Percentiles rank a stretch among this genome's conserved stretches.
These are phyloP conservation scores for Tetrao urogallus DNA, from an alignment of 2,113 vertebrate genomes.

Conservation along the genomic window DNA sequence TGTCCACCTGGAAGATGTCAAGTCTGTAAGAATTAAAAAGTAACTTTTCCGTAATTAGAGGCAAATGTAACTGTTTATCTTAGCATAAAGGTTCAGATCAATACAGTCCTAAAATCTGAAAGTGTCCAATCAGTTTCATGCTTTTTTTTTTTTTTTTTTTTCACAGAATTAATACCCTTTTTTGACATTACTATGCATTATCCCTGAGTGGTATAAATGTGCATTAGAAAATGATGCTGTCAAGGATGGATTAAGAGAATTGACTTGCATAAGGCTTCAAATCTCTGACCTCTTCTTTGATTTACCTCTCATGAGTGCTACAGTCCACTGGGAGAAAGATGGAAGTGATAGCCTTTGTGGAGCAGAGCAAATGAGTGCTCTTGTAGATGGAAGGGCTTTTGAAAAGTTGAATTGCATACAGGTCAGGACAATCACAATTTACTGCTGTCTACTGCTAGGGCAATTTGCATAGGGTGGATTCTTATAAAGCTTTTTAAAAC, in stretches of 20 bases:
- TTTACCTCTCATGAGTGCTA: not conserved
- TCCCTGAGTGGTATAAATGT: constrained; percentile 11
- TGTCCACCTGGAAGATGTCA: not conserved
- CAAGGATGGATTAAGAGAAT: constrained; percentile 33
- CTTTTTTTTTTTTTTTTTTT: not conserved
- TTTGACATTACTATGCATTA: not conserved
- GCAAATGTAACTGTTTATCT: not conserved
- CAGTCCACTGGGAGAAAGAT: constrained; percentile 16
- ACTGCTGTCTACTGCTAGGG: not conserved
- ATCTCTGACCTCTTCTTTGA: constrained; percentile 33
- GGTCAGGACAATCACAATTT: constrained; percentile 9
- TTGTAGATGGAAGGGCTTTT: not conserved
- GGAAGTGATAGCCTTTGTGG: constrained; percentile 8
- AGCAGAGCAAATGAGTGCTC: constrained; percentile 1
- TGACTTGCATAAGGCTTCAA: constrained; percentile 43
- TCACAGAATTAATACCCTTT: not conserved
- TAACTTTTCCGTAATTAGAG: not conserved
- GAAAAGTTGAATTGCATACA: not conserved
- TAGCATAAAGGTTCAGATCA: not conserved
- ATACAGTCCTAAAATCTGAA: not conserved
- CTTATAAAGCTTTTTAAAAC: constrained; percentile 35
- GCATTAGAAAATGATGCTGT: constrained; percentile 23
- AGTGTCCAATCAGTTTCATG: not conserved
- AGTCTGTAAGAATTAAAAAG: not conserved
- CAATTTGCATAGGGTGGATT: constrained; percentile 35